Evolutionary conservation across 2,797 vertebrate species (phyloP), one percentile per base, ranked within the genome.

Genomic region (Atherinosoma microstoma): DNA sequence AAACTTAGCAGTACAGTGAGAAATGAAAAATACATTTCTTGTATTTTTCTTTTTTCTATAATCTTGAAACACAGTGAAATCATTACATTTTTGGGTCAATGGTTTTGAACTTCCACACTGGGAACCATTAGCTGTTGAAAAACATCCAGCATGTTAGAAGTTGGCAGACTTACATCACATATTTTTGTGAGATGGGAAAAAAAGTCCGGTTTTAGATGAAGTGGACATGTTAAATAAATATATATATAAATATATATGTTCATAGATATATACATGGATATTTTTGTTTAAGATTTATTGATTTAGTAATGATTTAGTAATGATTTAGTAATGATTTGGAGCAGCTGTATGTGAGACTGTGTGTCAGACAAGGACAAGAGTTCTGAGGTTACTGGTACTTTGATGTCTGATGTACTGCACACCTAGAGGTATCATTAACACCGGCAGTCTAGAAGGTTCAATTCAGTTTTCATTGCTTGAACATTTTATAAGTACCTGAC

Each of bases 351-450:
- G 24, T 24, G 35, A 32, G 69, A 61, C 22, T 2, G 49, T 36
- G 29, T 32, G 40, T 57, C 42, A 80, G 67, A 65, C 35, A 69
- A 59, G 64, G 73, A 71, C 56, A 68, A 47, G 54, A 71, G 38
- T 63, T 1, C 47, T 57, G 64, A 65, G 56, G 62, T 58, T 75
- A 64, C 64, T 66, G 53, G 42, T 63, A n/a, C 72, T 70, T 75
- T 67, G 61, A 83, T 78, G 66, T 67, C 67, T 85, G 83, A 85
- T 72, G 56, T 71, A 78, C 67, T 70, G 10, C 58, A 64, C 73
- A 85, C 90, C 83, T 84, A 70, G 73, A 90, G 84, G 73, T 76
- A 83, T 85, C 64, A 84, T 84, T 86, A 86, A 80, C 78, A 75
- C 75, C 35, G 57, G 83, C 70, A 70, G 63, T 58, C 62, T 27